Conservation (phyloP, 2,113 vertebrate genomes). For the Oreochromis spilurus region DNA sequence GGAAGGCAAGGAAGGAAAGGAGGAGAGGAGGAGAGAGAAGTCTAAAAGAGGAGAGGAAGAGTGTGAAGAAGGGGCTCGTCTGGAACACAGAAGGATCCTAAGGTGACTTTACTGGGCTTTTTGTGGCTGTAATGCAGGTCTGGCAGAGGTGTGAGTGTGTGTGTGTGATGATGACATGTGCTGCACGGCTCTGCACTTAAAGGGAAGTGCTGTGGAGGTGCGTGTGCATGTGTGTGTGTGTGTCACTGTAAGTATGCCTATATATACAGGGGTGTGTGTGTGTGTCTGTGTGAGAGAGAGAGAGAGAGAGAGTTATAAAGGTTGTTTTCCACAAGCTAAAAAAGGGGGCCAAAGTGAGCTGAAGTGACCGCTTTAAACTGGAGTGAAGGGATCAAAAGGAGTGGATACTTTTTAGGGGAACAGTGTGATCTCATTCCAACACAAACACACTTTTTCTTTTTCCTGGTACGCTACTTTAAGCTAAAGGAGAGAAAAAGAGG, state of each 20-base stretch:
- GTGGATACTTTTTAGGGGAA: slow-evolving; percentile 60
- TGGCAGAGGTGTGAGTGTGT: background rate
- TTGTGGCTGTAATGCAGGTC: slow-evolving; percentile 6
- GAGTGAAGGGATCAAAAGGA: slow-evolving; percentile 73
- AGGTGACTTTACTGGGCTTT: slow-evolving; percentile 69
- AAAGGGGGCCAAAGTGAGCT: slow-evolving; percentile 32
- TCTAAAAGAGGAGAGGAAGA: slow-evolving; percentile 49
- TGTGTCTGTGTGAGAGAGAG: background rate
- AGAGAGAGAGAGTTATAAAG: background rate
- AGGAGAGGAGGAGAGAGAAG: slow-evolving; percentile 37
- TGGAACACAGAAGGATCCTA: slow-evolving; percentile 66
- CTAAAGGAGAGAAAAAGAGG: background rate
- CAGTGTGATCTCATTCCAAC: slow-evolving; percentile 29
- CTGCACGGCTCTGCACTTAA: slow-evolving; percentile 44
- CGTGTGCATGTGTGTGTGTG: background rate
- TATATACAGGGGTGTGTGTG: background rate
- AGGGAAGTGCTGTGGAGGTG: slow-evolving; percentile 21
- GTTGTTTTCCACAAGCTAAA: slow-evolving; percentile 38
- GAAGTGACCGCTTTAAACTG: slow-evolving; percentile 63
- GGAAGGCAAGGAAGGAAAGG: slow-evolving; percentile 17
- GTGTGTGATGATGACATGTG: slow-evolving; percentile 56
- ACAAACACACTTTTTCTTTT: slow-evolving; percentile 11
- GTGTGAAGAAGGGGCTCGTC: slow-evolving; percentile 54
- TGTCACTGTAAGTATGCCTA: background rate
- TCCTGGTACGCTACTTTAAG: slow-evolving; percentile 15